Conservation (phyloP, 2,113 vertebrate genomes). For the Origma solitaria region DNA sequence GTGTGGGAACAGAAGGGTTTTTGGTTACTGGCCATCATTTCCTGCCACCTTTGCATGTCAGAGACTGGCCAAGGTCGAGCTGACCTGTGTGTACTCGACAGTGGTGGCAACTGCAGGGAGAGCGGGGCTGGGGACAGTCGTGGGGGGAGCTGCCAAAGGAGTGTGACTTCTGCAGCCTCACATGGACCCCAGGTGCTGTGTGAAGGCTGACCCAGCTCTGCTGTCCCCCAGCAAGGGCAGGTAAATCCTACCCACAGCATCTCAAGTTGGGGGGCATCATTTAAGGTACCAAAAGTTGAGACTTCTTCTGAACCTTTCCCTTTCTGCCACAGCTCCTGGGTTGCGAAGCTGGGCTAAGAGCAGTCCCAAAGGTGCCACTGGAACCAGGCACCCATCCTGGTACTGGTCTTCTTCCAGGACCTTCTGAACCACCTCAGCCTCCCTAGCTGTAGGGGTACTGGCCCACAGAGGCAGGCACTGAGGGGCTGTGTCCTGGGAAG, state of each 20-base stretch:
- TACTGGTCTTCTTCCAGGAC: background rate
- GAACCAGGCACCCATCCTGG: background rate
- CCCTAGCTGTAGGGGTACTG: background rate
- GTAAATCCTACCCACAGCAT: background rate
- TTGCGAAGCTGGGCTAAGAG: background rate
- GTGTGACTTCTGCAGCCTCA: fast-evolving
- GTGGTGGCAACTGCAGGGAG: background rate
- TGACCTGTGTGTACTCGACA: background rate
- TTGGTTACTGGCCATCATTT: background rate
- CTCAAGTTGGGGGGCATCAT: background rate
- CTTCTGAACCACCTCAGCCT: background rate
- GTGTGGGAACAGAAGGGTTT: fast-evolving
- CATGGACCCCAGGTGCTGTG: fast-evolving
- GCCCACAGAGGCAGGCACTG: background rate
- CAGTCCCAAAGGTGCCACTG: background rate
- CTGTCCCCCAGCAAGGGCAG: background rate
- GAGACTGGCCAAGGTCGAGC: background rate
- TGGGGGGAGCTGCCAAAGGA: background rate
- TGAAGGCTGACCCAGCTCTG: background rate
- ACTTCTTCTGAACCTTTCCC: background rate
- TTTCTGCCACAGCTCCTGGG: background rate
- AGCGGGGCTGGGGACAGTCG: background rate
- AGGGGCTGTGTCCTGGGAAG: background rate
- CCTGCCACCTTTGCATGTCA: background rate
- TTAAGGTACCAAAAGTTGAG: background rate